Evolutionary conservation across 2,888 invertebrate species (phyloP).

Genomic region (Drosophila conformis): DNA sequence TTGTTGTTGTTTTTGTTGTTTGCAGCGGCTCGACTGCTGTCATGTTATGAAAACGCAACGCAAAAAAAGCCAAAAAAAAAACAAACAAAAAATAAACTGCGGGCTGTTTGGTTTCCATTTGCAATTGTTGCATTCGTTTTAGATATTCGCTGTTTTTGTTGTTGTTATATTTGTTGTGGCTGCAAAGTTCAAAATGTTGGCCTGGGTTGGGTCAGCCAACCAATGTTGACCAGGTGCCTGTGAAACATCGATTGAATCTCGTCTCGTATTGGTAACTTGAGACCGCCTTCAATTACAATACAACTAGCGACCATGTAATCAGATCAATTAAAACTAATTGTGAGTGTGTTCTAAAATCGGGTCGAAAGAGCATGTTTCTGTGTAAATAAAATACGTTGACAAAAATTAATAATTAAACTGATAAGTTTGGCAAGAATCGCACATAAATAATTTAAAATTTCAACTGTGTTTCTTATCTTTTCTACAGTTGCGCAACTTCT

Average conservation of each 20-base stretch:
- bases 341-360: constrained; percentile 26
- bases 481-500: neutral
- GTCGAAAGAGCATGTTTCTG: neutral
- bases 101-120: constrained; percentile 58
- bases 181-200: constrained; percentile 62
- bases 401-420: neutral
- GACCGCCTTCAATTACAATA: constrained; percentile 36
- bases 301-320: constrained; percentile 54
- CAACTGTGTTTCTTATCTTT: neutral
- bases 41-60: constrained; percentile 73
- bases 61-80: constrained; percentile 12
- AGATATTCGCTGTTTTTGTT: constrained; percentile 24
- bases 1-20: constrained; percentile 21
- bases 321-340: constrained; percentile 75
- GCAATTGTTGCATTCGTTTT: constrained; percentile 54
- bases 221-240: constrained; percentile 73
- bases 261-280: constrained; percentile 53
- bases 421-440: neutral
- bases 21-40: constrained; percentile 46
- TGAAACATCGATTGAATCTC: constrained; percentile 66
- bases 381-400: neutral
- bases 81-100: constrained; percentile 49
- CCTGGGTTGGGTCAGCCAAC: constrained; percentile 71
- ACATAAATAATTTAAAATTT: too few species aligned
- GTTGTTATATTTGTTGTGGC: constrained; percentile 19